Evolutionary conservation across 2,113 vertebrate species (phyloP).

Genomic region (Taurulus bubalis): DNA sequence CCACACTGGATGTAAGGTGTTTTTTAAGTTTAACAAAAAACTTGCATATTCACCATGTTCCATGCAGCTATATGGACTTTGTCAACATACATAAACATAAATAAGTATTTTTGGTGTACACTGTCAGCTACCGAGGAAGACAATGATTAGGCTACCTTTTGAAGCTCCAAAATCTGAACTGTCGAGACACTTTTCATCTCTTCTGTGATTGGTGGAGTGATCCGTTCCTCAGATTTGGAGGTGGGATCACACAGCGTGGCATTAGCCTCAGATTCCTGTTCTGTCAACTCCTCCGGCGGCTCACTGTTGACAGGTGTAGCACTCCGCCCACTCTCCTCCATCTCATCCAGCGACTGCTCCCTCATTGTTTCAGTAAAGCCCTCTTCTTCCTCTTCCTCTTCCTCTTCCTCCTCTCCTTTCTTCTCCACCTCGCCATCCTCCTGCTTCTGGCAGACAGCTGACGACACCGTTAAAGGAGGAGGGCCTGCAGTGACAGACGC

Average conservation of each 20-base stretch:
- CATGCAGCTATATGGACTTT: background rate
- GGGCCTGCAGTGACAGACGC: conserved; percentile 84
- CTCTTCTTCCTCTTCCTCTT: conserved; percentile 43
- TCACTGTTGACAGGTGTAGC: conserved; percentile 96
- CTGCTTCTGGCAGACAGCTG: conserved; percentile 55
- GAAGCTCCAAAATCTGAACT: conserved; percentile 86
- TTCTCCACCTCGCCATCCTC: conserved; percentile 70
- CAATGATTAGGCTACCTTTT: conserved; percentile 85
- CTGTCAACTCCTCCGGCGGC: conserved; percentile 87
- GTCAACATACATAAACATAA: background rate
- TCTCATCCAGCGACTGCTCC: conserved; percentile 88
- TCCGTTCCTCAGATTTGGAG: conserved; percentile 33
- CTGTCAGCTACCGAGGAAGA: background rate
- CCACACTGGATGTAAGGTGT: too few relatives aligned
- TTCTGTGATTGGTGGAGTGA: conserved; percentile 59
- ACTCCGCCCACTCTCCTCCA: conserved; percentile 98
- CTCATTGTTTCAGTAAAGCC: conserved; percentile 76
- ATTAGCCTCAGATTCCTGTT: conserved; percentile 70
- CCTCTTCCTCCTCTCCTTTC: conserved; percentile 60
- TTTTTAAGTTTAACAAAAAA: background rate
- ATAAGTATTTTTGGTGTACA: background rate
- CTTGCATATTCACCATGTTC: background rate
- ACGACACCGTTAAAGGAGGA: conserved; percentile 70
- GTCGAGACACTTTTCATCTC: conserved; percentile 81
- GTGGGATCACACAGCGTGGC: conserved; percentile 34